Percentiles rank a stretch among this genome's conserved stretches.
Evolutionary conservation across 2,888 invertebrate genomes (phyloP).

Genomic region (Cheilosia scutellata): DNA sequence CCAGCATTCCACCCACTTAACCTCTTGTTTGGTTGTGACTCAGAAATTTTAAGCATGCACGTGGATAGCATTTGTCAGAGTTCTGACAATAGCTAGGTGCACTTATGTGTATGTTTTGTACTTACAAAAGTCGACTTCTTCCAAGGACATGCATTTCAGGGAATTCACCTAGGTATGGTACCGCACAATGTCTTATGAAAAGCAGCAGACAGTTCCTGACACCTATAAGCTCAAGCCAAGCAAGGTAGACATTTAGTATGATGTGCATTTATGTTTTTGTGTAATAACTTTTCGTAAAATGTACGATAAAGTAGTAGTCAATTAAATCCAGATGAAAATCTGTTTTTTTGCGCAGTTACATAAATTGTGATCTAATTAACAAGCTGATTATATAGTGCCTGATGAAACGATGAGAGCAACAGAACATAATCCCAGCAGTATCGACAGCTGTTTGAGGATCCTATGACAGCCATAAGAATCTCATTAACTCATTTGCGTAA

Average conservation of each 20-base stretch:
- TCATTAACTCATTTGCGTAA: constrained; percentile 70
- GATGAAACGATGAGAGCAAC: constrained; percentile 37
- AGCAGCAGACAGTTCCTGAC: too few species aligned
- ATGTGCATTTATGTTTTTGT: too few species aligned
- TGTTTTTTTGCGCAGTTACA: constrained; percentile 31
- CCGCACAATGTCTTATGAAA: too few species aligned
- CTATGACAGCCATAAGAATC: constrained; percentile 64
- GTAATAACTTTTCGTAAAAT: too few species aligned
- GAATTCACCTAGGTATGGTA: too few species aligned
- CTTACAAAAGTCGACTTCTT: not conserved
- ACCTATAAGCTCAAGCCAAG: too few species aligned
- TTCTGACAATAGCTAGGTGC: constrained; percentile 17
- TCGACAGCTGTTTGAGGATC: constrained; percentile 65
- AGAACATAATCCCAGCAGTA: constrained; percentile 55
- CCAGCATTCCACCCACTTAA: constrained; percentile 42
- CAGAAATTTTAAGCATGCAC: constrained; percentile 15
- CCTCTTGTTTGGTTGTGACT: constrained; percentile 24
- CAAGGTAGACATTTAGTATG: too few species aligned
- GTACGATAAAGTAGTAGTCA: too few species aligned
- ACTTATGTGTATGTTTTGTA: not conserved
- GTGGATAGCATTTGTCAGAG: constrained; percentile 24
- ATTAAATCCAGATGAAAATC: not conserved
- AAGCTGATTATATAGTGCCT: constrained; percentile 59
- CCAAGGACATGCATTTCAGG: not conserved
- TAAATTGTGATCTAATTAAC: constrained; percentile 64